Evolutionary conservation across 2,888 invertebrate genomes (phyloP).

Genomic region (Ctenicera cuprea): DNA sequence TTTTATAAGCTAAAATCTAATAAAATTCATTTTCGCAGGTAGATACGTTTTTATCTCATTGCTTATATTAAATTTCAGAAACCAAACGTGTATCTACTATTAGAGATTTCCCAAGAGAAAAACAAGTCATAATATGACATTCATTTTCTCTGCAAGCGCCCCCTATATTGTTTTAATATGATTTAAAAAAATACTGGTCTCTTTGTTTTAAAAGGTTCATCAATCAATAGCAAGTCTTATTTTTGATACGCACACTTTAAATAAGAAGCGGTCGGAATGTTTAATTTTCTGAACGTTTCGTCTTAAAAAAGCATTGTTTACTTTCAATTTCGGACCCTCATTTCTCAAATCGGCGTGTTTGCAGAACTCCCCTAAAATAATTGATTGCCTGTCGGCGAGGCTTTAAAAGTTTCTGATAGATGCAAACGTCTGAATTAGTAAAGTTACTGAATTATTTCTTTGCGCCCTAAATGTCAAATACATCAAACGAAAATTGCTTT

Average conservation of each 20-base stretch:
- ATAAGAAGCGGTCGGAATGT: conserved; percentile 28
- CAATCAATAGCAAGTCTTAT: conserved; percentile 36
- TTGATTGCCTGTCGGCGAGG: conserved; percentile 42
- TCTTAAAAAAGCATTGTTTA: conserved; percentile 41
- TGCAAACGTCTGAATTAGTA: conserved; percentile 44
- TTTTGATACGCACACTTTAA: conserved; percentile 24
- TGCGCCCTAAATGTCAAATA: conserved; percentile 9
- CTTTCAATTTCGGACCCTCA: conserved; percentile 39
- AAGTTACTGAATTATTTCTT: conserved; percentile 42
- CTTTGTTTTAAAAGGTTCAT: conserved; percentile 15
- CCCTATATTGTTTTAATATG: background rate
- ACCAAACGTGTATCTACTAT: too few species aligned
- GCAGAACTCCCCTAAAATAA: conserved; percentile 39
- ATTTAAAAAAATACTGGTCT: background rate
- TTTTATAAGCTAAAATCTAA: too few species aligned
- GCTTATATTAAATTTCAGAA: too few species aligned
- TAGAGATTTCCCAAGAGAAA: too few species aligned
- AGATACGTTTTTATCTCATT: too few species aligned
- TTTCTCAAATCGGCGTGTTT: conserved; percentile 40
- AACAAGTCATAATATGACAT: background rate
- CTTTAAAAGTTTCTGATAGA: conserved; percentile 42
- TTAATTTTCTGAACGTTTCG: conserved; percentile 36
- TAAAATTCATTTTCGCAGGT: too few species aligned
- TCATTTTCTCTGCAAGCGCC: background rate
- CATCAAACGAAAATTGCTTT: conserved; percentile 16